phyloP scores from a whole-genome alignment of 2,888 invertebrate species.

The Drosophila incognita region DNA sequence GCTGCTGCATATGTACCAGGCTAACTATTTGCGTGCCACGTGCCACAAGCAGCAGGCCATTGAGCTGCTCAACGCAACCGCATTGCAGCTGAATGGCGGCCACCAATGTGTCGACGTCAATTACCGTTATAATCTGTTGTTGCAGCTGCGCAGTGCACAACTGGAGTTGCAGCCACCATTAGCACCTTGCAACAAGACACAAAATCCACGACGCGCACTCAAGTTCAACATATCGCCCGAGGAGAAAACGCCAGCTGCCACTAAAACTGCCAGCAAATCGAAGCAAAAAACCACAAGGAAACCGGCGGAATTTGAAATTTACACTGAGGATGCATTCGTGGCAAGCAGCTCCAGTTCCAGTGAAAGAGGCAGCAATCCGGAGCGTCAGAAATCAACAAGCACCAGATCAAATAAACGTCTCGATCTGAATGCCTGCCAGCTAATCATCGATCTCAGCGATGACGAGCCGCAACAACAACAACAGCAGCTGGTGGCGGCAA shows the following conservation, averaged over 20 bases:
- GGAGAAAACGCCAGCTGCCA: slow-evolving; percentile 7
- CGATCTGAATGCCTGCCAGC: slow-evolving; percentile 62
- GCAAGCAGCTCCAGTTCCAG: slow-evolving; percentile 18
- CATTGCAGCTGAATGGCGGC: slow-evolving; percentile 29
- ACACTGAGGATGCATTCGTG: slow-evolving; percentile 42
- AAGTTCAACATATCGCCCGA: slow-evolving; percentile 67
- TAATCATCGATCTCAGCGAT: slow-evolving; percentile 50
- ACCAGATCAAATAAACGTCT: slow-evolving; percentile 6
- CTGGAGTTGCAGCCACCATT: slow-evolving; percentile 48
- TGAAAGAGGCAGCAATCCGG: slow-evolving; percentile 18
- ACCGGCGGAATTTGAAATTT: slow-evolving; percentile 48
- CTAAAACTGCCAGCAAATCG: neutral
- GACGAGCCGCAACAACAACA: slow-evolving; percentile 15
- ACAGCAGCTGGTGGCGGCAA: neutral
- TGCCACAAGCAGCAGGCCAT: slow-evolving; percentile 65
- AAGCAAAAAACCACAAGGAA: slow-evolving; percentile 26
- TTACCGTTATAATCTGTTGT: slow-evolving; percentile 70
- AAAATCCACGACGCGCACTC: slow-evolving; percentile 59
- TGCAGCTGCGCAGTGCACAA: slow-evolving; percentile 62
- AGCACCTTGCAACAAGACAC: neutral
- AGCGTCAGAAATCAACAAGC: slow-evolving; percentile 3
- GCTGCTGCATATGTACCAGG: slow-evolving; percentile 69
- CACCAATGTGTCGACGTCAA: slow-evolving; percentile 57
- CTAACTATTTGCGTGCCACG: slow-evolving; percentile 75
- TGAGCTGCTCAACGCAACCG: slow-evolving; percentile 41